phyloP scores from a whole-genome alignment of 2,888 invertebrate genomes.

The Melanostoma mellinum region DNA sequence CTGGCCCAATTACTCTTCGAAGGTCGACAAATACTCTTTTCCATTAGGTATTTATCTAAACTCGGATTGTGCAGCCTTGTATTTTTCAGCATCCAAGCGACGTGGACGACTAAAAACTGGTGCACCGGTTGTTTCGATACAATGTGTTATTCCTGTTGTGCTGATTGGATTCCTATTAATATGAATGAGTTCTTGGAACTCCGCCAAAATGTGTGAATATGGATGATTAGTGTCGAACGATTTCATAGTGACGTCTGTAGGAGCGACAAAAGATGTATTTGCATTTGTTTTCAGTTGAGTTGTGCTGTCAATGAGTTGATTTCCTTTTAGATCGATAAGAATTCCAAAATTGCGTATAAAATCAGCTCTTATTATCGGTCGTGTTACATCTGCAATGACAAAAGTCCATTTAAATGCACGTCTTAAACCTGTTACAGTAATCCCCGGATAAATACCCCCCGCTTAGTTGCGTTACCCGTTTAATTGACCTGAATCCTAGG shows the following conservation, averaged over 20 bases:
- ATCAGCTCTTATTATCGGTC: constrained; percentile 46
- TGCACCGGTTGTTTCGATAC: constrained; percentile 26
- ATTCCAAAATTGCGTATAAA: constrained; percentile 47
- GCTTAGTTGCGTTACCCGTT: too few relatives aligned
- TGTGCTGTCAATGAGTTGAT: constrained; percentile 20
- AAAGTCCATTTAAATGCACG: constrained; percentile 45
- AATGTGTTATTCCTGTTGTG: constrained; percentile 19
- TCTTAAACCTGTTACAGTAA: constrained; percentile 9
- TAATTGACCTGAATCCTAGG: too few relatives aligned
- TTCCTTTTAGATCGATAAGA: constrained; percentile 36
- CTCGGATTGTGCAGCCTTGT: constrained; percentile 33
- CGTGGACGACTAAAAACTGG: constrained; percentile 24
- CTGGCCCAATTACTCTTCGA: constrained; percentile 39
- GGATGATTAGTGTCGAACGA: constrained; percentile 15
- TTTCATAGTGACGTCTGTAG: constrained; percentile 14
- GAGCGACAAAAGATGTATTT: background rate
- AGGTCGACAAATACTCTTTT: constrained; percentile 33
- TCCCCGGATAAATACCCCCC: too few relatives aligned
- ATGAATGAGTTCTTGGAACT: constrained; percentile 9
- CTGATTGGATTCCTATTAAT: background rate
- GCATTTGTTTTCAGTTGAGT: background rate
- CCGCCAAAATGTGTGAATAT: background rate
- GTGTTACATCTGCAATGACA: constrained; percentile 37
- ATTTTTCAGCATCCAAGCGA: constrained; percentile 34
- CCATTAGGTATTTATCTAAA: constrained; percentile 26